phyloP scores from a whole-genome alignment of 2,113 vertebrate genomes.

The Capreolus pygargus region DNA sequence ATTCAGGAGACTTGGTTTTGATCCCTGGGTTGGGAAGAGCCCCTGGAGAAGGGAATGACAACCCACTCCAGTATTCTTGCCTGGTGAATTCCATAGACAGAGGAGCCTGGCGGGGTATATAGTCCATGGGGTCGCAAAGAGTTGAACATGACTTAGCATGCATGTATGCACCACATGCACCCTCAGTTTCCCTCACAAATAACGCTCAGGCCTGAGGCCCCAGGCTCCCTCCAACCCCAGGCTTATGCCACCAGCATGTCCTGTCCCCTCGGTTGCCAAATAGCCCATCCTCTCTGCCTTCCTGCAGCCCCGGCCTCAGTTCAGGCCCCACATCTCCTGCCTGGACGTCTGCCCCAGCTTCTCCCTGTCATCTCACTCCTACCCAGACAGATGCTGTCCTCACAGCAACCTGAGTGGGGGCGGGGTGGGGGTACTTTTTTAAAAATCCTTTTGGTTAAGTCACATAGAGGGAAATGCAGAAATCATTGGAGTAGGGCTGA shows the following conservation, averaged over 20 bases:
- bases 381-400: not conserved
- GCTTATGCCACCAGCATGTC: not conserved
- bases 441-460: not conserved
- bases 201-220: not conserved
- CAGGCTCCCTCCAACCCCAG: not conserved
- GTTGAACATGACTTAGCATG: not conserved
- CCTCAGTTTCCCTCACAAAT: not conserved
- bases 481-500: not conserved
- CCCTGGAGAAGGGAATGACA: not conserved
- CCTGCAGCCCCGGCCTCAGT: not conserved
- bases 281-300: not conserved
- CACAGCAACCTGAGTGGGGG: not conserved
- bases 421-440: not conserved
- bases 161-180: accelerated
- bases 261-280: not conserved
- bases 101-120: not conserved
- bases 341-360: not conserved
- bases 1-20: not conserved
- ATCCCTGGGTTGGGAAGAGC: not conserved
- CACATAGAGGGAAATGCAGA: not conserved
- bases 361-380: not conserved
- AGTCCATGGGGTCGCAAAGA: not conserved
- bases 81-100: not conserved
- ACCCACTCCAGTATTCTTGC: not conserved
- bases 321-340: accelerated